Conservation (phyloP, 2,797 vertebrate species). For the Lates japonicus region DNA sequence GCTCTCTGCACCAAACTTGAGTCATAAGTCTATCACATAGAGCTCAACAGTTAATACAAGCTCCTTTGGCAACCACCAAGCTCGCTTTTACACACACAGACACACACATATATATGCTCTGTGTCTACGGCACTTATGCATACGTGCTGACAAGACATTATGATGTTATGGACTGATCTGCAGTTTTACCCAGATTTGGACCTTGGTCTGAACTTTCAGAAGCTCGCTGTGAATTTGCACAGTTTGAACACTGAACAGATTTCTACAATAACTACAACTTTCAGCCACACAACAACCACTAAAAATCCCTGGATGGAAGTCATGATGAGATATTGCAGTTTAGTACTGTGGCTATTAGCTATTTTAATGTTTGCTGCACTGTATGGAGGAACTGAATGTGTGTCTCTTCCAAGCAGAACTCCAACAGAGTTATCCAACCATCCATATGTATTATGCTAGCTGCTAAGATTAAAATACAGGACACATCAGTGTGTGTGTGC, state of each 20-base stretch:
- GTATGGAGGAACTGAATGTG: neutral
- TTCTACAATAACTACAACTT: neutral
- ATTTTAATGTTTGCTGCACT: neutral
- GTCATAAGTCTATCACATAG: neutral
- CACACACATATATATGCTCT: neutral
- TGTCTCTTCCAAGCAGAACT: no score
- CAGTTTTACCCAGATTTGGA: neutral
- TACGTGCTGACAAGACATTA: neutral
- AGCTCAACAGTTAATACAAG: no score
- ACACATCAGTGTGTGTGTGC: neutral
- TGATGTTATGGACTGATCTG: no score
- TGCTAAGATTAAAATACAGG: conserved; percentile 8
- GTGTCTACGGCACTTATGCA: neutral
- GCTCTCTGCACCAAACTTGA: neutral
- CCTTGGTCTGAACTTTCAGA: neutral
- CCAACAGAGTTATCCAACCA: conserved; percentile 51
- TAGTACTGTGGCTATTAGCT: neutral
- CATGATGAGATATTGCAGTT: neutral
- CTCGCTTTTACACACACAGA: no score
- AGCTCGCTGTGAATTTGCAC: neutral
- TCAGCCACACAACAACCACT: neutral
- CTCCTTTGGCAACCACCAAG: no score
- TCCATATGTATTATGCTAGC: conserved; percentile 44
- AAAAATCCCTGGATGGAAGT: neutral
- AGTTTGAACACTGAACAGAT: no score